Base-by-base conservation (phyloP, 2,797 vertebrate genomes). In the Scomberomorus guttatus region DNA sequence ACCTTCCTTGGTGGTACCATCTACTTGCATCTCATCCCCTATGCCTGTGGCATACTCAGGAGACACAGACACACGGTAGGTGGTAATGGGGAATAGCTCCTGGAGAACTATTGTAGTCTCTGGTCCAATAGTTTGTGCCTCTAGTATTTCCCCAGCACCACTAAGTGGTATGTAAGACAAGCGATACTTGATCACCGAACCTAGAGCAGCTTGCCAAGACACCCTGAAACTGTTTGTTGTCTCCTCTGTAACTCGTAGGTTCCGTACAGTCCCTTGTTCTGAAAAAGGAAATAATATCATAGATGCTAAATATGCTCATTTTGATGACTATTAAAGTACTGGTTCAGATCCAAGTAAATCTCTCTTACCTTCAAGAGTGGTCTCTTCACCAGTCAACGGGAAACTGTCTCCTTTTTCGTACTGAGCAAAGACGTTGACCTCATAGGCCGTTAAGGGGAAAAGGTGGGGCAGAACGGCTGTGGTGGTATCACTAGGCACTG, bases 381-480 rank as follows among this genome's bases (percentile, higher is more conserved):
- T 98, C 89, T 99, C 97, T 79, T 98, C 95, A 61, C 98, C 98
- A 29, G 91, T 92, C 81, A 98, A 86, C 17, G 98, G 93, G 81
- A 97, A 94, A 62, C 98, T 99, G 81, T 98, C 97, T 82, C 98
- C 98, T 68, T 96, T 97, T 0, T 97, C 96, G 48, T 98, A 99
- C 84, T 99, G 97, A 22, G 98, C 94, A 75, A 97, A 96, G 83
- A 99, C 97, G 6, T 96, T 97, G 87, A 99, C 97, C 72, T 97
- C 80, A 0, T 99, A 99, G 50, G 96, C 90, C 6, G 98, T 99
- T 89, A 99, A 87, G 20, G 98, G 98, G 3, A 89, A 91, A 50
- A 99, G 95, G 79, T 97, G 94, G 68, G 92, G 95, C 73, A 99
- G 95, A 84, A 98, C 55, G 0, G 94, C 91, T 2, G 95, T 96